Evolutionary conservation across 1,140 invertebrate species (phyloP).

Genomic region (Oedothorax gibbosus): DNA sequence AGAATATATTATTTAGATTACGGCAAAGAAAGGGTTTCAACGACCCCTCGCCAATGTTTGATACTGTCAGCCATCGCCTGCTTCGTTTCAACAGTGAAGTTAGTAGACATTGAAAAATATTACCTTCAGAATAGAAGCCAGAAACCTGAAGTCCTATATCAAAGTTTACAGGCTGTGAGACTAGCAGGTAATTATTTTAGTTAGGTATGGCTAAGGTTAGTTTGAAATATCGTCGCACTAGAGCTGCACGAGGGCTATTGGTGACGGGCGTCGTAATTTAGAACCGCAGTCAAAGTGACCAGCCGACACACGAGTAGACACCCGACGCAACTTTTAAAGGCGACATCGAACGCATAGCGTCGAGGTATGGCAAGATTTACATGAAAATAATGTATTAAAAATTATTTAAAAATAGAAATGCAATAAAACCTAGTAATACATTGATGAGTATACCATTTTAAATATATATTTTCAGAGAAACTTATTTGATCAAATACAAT

Average conservation of each 20-base stretch:
- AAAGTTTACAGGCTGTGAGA: conserved; percentile 2
- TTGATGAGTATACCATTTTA: too few species aligned
- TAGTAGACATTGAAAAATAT: conserved; percentile 28
- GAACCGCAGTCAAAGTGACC: neutral
- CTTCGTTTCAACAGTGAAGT: conserved; percentile 22
- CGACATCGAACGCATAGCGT: neutral
- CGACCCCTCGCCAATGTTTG: conserved; percentile 23
- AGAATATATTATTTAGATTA: conserved; percentile 2
- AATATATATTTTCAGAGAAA: too few species aligned
- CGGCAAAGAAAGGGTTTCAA: neutral
- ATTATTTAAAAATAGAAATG: too few species aligned
- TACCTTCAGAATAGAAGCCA: conserved; percentile 14
- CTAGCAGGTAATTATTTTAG: too few species aligned
- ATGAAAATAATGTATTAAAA: too few species aligned
- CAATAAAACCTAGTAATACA: too few species aligned
- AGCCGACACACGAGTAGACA: neutral
- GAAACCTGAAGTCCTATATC: conserved; percentile 26
- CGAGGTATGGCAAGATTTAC: too few species aligned
- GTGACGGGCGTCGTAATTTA: neutral
- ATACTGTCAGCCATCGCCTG: conserved; percentile 48
- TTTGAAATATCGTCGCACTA: too few species aligned
- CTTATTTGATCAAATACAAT: too few species aligned
- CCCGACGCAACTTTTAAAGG: neutral
- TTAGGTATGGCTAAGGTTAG: neutral
- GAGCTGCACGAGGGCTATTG: neutral